Percentiles rank a stretch among this genome's conserved stretches.
Evolutionary conservation across 37 sponge, comb jelly and placozoan genomes (phyloP).

Genomic region (Halichondria panicea): DNA sequence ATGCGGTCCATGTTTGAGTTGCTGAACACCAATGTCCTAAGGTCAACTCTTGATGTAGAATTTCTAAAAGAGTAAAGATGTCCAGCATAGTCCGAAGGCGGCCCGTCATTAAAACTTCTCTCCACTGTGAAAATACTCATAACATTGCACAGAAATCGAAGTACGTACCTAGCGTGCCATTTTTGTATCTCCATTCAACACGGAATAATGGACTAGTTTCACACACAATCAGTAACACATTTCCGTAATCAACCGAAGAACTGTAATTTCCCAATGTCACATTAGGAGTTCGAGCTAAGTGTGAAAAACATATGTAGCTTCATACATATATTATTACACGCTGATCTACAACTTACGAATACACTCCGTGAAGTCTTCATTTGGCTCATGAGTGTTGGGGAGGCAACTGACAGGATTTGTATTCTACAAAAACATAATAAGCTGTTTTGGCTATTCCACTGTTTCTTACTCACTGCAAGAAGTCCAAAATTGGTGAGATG

Average conservation of each 20-base stretch:
- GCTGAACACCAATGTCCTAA: not conserved
- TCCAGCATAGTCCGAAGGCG: not conserved
- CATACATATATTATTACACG: too few relatives aligned
- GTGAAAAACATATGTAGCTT: not conserved
- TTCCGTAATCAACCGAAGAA: too few relatives aligned
- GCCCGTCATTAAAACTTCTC: not conserved
- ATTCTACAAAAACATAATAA: not conserved
- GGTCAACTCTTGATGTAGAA: not conserved
- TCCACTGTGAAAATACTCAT: too few relatives aligned
- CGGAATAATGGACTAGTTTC: too few relatives aligned
- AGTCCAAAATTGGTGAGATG: conserved; percentile 1
- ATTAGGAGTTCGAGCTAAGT: not conserved
- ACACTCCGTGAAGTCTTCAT: not conserved
- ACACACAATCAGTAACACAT: too few relatives aligned
- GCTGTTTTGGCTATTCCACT: not conserved
- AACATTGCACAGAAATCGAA: too few relatives aligned
- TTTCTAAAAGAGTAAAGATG: not conserved
- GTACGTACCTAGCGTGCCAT: too few relatives aligned
- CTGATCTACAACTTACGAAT: not conserved
- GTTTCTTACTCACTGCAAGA: not conserved
- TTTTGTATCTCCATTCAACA: too few relatives aligned
- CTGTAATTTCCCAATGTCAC: too few relatives aligned
- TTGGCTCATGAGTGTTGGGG: not conserved
- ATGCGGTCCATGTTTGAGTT: not conserved
- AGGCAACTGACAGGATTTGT: not conserved